Percentiles rank a stretch among this genome's conserved stretches.
These are phyloP conservation scores for Scaeva pyrastri DNA, from an alignment of 2,888 invertebrate genomes.

Conservation along the genomic window DNA sequence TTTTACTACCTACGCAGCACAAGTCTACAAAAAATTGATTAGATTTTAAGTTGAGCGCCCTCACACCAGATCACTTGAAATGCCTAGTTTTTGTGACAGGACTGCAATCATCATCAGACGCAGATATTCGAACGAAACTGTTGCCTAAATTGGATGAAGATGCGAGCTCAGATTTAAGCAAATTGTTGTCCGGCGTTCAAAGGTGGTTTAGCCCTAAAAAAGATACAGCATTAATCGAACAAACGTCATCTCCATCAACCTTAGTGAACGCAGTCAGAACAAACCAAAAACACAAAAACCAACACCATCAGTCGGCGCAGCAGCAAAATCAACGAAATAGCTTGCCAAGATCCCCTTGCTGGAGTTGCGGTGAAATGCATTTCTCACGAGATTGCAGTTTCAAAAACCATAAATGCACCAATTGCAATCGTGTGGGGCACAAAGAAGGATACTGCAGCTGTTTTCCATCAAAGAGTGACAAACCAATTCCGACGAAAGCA, in stretches of 20 bases:
- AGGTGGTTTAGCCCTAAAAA: background rate
- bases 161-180: background rate
- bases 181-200: background rate
- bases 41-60: background rate
- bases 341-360: conserved; percentile 3
- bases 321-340: background rate
- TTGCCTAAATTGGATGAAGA: conserved; percentile 13
- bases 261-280: background rate
- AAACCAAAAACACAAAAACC: background rate
- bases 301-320: background rate
- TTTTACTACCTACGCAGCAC: conserved; percentile 20
- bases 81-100: conserved; percentile 49
- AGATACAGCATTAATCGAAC: background rate
- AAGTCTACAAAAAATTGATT: conserved; percentile 7
- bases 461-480: conserved; percentile 9
- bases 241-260: too few species aligned
- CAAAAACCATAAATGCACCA: background rate
- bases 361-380: conserved; percentile 10
- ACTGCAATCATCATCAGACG: conserved; percentile 22
- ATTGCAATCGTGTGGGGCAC: conserved; percentile 10
- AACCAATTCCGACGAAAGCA: background rate
- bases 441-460: conserved; percentile 28
- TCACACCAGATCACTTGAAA: conserved; percentile 27
- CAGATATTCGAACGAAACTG: background rate
- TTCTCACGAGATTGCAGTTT: conserved; percentile 19